These are phyloP conservation scores for Daktulosphaira vitifoliae DNA, from an alignment of 1,140 invertebrate genomes.

Conservation along the genomic window DNA sequence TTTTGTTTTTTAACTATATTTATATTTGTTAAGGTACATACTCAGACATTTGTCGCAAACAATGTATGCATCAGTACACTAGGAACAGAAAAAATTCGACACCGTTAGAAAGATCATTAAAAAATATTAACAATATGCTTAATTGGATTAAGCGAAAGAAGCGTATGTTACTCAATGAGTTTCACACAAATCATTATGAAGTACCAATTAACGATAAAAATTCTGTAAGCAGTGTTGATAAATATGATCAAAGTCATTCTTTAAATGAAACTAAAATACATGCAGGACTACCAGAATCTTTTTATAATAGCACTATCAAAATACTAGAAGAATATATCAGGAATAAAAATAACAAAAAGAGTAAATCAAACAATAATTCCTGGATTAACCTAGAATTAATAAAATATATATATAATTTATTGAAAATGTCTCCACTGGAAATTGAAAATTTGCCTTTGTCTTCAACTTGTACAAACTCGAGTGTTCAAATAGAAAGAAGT, in stretches of 20 bases:
- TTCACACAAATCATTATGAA: conserved; percentile 17
- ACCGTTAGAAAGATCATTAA: neutral
- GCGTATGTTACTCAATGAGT: conserved; percentile 2
- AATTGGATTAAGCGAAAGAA: conserved; percentile 24
- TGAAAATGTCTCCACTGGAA: conserved; percentile 22
- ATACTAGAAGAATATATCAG: conserved; percentile 17
- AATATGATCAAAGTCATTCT: neutral
- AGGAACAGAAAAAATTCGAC: neutral
- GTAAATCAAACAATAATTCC: conserved; percentile 33
- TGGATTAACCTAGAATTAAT: conserved; percentile 22
- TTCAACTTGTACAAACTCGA: neutral
- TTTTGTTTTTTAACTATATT: too few relatives aligned
- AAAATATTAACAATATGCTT: conserved; percentile 25
- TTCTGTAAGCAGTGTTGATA: conserved; percentile 1
- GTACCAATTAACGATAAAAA: neutral
- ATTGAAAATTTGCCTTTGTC: conserved; percentile 13
- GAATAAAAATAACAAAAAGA: conserved; percentile 27
- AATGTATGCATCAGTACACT: conserved; percentile 1
- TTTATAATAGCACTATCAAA: conserved; percentile 26
- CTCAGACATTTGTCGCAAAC: neutral
- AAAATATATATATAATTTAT: conserved; percentile 20
- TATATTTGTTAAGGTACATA: too few relatives aligned
- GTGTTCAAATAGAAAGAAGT: conserved; percentile 21
- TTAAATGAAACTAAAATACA: conserved; percentile 1
- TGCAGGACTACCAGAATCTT: conserved; percentile 18